Base-by-base conservation (phyloP, 1,140 invertebrate species). In the Drosophila asahinai region DNA sequence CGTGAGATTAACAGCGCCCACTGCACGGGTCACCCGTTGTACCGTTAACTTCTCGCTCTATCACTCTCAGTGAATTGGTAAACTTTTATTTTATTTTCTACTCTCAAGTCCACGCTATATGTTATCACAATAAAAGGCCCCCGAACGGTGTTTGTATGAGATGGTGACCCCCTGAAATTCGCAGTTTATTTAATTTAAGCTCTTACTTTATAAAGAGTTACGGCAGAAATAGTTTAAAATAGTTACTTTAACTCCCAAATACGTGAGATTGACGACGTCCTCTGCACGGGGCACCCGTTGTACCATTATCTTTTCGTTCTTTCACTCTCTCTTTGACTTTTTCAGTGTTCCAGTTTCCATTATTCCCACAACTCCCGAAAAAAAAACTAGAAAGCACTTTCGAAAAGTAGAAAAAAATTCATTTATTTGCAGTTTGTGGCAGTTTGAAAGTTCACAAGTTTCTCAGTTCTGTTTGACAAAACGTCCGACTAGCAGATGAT, bases 401-500 rank as follows among this genome's bases (percentile, higher is more conserved):
- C 25, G 47, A 61, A 74, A 66, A 43, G 48, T 66, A 84, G 25
- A 11, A 72, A 81, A 78, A 74, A 79, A 70, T 65, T 42, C 57
- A 58, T 73, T 77, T 83, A 74, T 83, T 68, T 51, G 19, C 17
- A 61, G 33, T 60, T 27, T 68, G 55, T 45, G 71, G 64, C 70
- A 81, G 58, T 70, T 43, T 55, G 5, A 43, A 45, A 15, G 8
- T 48, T 22, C 11, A 36, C n/a, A 25, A 48, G 58, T 49, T 12
- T 55, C 11, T 70, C 57, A 74, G 63, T 63, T 79, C 63, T 79
- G 47, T 61, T 86, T 80, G n/a, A 72, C 49, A 71, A 72, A 87
- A 61, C 87, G 83, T 52, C 97, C 98, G 82, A 99, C 95, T 22
- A 99, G 94, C 74, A 99, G 94, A 94, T 98, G 97, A 95, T 99